Evolutionary conservation across 1,140 invertebrate genomes (phyloP).

Genomic region (Neodiprion fabricii): DNA sequence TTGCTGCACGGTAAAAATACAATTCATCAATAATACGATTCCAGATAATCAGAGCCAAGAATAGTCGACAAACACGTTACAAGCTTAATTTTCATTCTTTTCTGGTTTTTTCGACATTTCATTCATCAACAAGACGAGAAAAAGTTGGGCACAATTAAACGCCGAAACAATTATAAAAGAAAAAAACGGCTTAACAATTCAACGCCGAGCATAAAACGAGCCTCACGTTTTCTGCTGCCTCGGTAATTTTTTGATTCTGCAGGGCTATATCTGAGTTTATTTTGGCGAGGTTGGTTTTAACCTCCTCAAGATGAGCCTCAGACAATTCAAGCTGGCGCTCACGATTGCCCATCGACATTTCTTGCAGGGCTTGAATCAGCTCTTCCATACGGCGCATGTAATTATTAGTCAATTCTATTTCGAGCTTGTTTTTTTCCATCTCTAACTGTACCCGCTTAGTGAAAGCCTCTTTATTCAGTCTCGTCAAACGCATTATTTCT

Average conservation of each 20-base stretch:
- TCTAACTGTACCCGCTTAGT: slow-evolving; percentile 94
- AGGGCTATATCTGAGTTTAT: slow-evolving; percentile 82
- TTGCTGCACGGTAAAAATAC: slow-evolving; percentile 53
- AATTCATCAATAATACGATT: slow-evolving; percentile 11
- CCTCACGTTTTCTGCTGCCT: slow-evolving; percentile 76
- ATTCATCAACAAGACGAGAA: too few relatives aligned
- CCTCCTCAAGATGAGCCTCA: slow-evolving; percentile 77
- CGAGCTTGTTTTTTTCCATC: slow-evolving; percentile 96
- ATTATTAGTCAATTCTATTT: slow-evolving; percentile 98
- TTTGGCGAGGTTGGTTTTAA: slow-evolving; percentile 83
- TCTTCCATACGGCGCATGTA: slow-evolving; percentile 88
- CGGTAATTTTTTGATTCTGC: slow-evolving; percentile 83
- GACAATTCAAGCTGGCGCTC: slow-evolving; percentile 87
- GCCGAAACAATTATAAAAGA: neutral
- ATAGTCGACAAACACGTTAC: slow-evolving; percentile 20
- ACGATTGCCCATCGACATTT: slow-evolving; percentile 94
- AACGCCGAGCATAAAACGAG: slow-evolving; percentile 30
- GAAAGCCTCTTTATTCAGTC: slow-evolving; percentile 96
- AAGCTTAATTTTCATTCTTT: slow-evolving; percentile 6
- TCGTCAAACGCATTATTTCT: slow-evolving; percentile 89
- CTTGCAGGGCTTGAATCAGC: slow-evolving; percentile 88
- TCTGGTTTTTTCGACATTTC: too few relatives aligned
- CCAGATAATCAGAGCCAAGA: slow-evolving; percentile 28
- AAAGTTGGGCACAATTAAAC: slow-evolving; percentile 22
- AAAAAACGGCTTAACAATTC: neutral